Evolutionary conservation across 2,797 vertebrate species (phyloP).

Genomic region (Vipera ursinii): DNA sequence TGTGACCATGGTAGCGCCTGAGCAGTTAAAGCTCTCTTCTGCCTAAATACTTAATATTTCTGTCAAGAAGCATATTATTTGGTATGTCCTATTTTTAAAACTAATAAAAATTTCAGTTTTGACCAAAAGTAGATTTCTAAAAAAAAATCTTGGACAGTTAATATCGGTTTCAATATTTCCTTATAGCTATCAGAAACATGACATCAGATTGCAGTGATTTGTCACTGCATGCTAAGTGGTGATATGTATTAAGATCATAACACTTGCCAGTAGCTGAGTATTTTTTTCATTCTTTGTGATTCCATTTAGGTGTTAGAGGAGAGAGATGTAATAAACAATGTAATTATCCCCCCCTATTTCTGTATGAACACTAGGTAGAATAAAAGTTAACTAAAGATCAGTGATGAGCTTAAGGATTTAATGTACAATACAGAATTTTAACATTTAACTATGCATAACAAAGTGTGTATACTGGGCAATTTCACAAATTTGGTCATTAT

Average conservation of each 20-base stretch:
- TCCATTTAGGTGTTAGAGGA: constrained; percentile 64
- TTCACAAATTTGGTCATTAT: constrained; percentile 2
- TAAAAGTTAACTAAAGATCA: constrained; percentile 57
- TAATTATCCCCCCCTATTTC: constrained; percentile 60
- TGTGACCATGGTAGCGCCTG: constrained; percentile 35
- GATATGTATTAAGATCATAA: constrained; percentile 51
- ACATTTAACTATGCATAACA: neutral
- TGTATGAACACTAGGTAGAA: constrained; percentile 66
- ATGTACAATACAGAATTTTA: constrained; percentile 56
- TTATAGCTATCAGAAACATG: constrained; percentile 56
- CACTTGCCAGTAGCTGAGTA: constrained; percentile 64
- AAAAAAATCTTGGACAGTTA: constrained; percentile 56
- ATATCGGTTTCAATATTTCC: constrained; percentile 54
- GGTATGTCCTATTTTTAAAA: constrained; percentile 41
- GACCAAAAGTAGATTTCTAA: constrained; percentile 66
- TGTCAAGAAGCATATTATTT: constrained; percentile 31
- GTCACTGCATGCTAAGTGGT: constrained; percentile 42
- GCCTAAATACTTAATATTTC: constrained; percentile 23
- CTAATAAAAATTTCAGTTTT: constrained; percentile 46
- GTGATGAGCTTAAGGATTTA: constrained; percentile 60
- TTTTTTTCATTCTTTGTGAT: constrained; percentile 53
- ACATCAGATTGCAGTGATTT: constrained; percentile 58
- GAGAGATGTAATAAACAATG: constrained; percentile 62
- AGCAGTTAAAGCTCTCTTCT: constrained; percentile 49
- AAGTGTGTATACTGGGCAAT: neutral